Conservation (phyloP, 2,888 invertebrate genomes). For the Muschampia plurimacula region DNA sequence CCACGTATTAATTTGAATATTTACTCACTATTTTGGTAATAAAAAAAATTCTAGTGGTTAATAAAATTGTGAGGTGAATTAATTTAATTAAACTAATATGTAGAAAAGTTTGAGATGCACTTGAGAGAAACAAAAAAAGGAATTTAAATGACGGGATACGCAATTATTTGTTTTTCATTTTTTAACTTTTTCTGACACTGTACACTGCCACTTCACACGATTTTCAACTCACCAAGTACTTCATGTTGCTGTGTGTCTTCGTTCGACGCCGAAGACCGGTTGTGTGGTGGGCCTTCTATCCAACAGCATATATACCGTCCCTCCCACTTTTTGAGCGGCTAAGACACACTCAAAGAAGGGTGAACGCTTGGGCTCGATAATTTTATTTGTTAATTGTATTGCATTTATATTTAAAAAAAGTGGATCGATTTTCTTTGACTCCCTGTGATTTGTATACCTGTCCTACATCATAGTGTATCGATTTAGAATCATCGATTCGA, state of each 20-base stretch:
- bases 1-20: slow-evolving; percentile 6
- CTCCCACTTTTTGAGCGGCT: slow-evolving; percentile 68
- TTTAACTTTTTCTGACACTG: slow-evolving; percentile 41
- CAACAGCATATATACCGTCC: slow-evolving; percentile 74
- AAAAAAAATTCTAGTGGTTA: neutral
- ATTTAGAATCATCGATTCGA: slow-evolving; percentile 13
- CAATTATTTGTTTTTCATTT: neutral
- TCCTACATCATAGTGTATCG: neutral
- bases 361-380: slow-evolving; percentile 63
- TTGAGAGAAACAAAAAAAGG: neutral
- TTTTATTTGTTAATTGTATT: slow-evolving; percentile 73
- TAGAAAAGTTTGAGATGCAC: slow-evolving; percentile 11
- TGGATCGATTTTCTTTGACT: slow-evolving; percentile 44
- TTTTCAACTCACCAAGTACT: slow-evolving; percentile 77
- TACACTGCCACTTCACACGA: slow-evolving; percentile 50
- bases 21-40: slow-evolving; percentile 8
- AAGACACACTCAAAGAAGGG: slow-evolving; percentile 56
- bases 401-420: slow-evolving; percentile 48
- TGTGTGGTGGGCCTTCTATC: slow-evolving; percentile 65
- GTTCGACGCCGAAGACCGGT: slow-evolving; percentile 81
- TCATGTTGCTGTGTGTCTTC: slow-evolving; percentile 82
- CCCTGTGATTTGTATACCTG: neutral
- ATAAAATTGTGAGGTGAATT: slow-evolving; percentile 14
- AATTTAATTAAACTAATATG: neutral
- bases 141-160: slow-evolving; percentile 9